Evolutionary conservation across 2,888 invertebrate species (phyloP).

Genomic region (Lithophane socia): DNA sequence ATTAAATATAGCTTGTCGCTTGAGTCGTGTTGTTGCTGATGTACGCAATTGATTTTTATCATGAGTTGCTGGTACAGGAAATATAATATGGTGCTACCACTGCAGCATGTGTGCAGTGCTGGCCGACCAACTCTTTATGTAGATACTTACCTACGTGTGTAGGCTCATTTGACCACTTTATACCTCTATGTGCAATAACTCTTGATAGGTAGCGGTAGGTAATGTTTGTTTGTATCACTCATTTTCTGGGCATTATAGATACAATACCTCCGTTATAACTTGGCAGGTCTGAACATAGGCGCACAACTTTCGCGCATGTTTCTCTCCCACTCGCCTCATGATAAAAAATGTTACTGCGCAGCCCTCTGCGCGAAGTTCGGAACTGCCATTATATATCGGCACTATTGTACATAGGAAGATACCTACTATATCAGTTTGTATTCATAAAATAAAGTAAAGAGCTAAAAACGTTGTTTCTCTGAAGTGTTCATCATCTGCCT

Average conservation of each 20-base stretch:
- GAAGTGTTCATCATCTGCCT: too few relatives aligned
- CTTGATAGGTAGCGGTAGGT: neutral
- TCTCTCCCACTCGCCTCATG: too few relatives aligned
- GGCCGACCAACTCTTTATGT: neutral
- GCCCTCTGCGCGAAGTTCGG: too few relatives aligned
- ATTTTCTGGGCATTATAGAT: neutral
- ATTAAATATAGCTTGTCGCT: constrained; percentile 26
- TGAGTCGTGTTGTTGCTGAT: constrained; percentile 35
- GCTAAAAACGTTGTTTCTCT: too few relatives aligned
- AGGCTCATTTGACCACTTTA: neutral
- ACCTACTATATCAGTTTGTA: too few relatives aligned
- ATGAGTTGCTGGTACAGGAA: constrained; percentile 3
- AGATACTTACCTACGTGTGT: neutral
- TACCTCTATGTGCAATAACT: neutral
- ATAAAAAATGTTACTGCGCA: too few relatives aligned
- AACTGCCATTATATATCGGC: too few relatives aligned
- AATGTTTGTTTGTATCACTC: neutral
- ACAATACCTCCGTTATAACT: too few relatives aligned
- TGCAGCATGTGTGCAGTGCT: neutral
- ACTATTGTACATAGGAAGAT: too few relatives aligned
- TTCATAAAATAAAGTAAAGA: too few relatives aligned
- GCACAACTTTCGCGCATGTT: too few relatives aligned
- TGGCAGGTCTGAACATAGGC: too few relatives aligned
- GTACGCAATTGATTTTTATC: neutral
- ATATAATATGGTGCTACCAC: neutral